Percentiles rank a stretch among this genome's conserved stretches.
Evolutionary conservation across 2,888 invertebrate species (phyloP).

Genomic region (Dynastes grantii): DNA sequence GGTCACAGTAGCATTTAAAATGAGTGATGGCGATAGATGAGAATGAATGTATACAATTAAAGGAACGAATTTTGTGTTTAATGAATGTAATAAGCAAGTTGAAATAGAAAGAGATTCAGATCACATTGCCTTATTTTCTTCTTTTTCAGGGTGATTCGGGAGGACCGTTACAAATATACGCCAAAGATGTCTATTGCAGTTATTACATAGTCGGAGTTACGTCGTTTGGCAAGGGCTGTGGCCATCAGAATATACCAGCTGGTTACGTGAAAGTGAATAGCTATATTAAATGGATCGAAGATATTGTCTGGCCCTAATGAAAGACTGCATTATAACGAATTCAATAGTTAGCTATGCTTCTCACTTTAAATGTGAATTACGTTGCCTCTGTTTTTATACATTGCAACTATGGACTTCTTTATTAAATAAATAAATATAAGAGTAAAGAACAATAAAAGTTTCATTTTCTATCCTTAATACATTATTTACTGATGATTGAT

Average conservation of each 20-base stretch:
- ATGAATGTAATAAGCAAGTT: background rate
- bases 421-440: too few species aligned
- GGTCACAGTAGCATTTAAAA: too few species aligned
- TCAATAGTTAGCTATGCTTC: too few species aligned
- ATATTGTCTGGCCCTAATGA: slow-evolving; percentile 67
- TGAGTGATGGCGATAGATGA: background rate
- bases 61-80: background rate
- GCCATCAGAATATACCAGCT: slow-evolving; percentile 64
- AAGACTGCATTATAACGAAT: background rate
- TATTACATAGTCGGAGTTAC: slow-evolving; percentile 69
- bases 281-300: slow-evolving; percentile 71
- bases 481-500: too few species aligned
- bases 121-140: background rate
- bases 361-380: background rate
- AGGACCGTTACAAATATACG: slow-evolving; percentile 74
- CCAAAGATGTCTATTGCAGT: slow-evolving; percentile 67
- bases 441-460: too few species aligned
- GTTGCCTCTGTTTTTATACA: background rate
- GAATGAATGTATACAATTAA: too few species aligned
- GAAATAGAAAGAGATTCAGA: background rate
- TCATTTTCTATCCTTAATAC: too few species aligned
- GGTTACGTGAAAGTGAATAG: slow-evolving; percentile 69
- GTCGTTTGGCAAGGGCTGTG: slow-evolving; percentile 71
- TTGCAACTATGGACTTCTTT: too few species aligned
- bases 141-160: slow-evolving; percentile 76